Percentiles rank a stretch among this genome's conserved stretches.
These are phyloP conservation scores for Eupsittula cactorum DNA, from an alignment of 2,113 vertebrate genomes.

Conservation along the genomic window DNA sequence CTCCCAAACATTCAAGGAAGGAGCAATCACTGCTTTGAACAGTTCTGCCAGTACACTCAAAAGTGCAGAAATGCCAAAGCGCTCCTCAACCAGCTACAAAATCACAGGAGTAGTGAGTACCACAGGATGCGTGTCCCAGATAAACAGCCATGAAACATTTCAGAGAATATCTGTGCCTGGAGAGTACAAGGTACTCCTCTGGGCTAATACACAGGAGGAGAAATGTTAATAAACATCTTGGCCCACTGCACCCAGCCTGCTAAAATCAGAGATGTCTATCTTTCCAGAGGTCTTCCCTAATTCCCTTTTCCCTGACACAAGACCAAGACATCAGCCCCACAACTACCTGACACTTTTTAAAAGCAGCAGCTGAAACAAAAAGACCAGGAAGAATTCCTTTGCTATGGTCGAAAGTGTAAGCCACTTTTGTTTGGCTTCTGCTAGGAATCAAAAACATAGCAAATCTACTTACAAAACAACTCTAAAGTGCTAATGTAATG, in stretches of 20 bases:
- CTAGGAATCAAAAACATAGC: conserved; percentile 32
- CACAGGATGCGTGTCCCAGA: not conserved
- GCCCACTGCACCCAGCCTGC: not conserved
- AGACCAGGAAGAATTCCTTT: not conserved
- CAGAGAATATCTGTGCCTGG: not conserved
- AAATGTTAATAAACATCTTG: not conserved
- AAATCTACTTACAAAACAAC: conserved; percentile 32
- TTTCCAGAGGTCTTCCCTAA: not conserved
- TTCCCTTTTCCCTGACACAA: accelerated
- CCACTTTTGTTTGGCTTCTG: not conserved
- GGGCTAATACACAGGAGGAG: not conserved
- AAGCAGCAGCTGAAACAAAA: not conserved
- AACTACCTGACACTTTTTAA: not conserved
- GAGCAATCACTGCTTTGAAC: not conserved
- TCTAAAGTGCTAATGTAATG: conserved; percentile 15
- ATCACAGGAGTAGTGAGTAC: not conserved
- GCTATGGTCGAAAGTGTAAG: not conserved
- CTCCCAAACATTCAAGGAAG: not conserved
- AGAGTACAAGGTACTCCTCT: not conserved
- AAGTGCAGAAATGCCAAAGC: accelerated
- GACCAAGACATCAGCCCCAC: not conserved
- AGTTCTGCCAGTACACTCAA: not conserved
- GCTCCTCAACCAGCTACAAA: not conserved
- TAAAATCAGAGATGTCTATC: not conserved
- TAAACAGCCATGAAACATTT: not conserved